Base-by-base conservation (phyloP, 2,888 invertebrate species). In the Cenopis cana region DNA sequence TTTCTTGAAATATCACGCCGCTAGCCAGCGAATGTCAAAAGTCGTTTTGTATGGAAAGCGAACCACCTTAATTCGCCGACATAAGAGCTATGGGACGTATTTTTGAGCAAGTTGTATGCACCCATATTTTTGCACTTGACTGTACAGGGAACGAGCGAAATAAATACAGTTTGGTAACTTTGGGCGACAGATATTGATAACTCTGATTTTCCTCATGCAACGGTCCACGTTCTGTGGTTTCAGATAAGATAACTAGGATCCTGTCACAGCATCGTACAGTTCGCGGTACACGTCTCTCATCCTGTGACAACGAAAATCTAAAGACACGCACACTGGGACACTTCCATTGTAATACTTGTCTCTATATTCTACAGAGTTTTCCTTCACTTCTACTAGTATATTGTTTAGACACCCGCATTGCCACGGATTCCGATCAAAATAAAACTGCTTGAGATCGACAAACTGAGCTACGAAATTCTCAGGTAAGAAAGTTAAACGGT, bases 321-420 rank as follows among this genome's bases (percentile, higher is more conserved):
- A n/a, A n/a, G 60, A n/a, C 14, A 60, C 14, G n/a, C 60, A 60
- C 4, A n/a, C 46, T 24, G 60, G 46, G 24, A 24, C n/a, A 0
- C 1, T 24, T 11, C 60, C 60, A 4, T 24, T 46, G 0, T 46
- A 46, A 41, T 60, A 41, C 41, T 24, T 14, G 38, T 41, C 17
- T n/a, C 46, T 46, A 11, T 60, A 60, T 4, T n/a, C 24, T n/a
- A 60, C 46, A 5, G 24, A n/a, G 5, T 60, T 60, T n/a, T 41
- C 10, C 46, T 46, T 60, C 0, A 60, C 24, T 46, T 60, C 60
- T 46, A 60, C 5, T 10, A 60, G 46, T 24, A 60, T 46, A 1
- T 60, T 46, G 46, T 60, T 60, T n/a, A 60, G 24, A 24, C 60
- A 60, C 5, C 46, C 60, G n/a, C 60, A 60, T 14, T 60, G 60